Base-by-base conservation (phyloP, 1,140 invertebrate genomes). In the Drosophila bifasciata region DNA sequence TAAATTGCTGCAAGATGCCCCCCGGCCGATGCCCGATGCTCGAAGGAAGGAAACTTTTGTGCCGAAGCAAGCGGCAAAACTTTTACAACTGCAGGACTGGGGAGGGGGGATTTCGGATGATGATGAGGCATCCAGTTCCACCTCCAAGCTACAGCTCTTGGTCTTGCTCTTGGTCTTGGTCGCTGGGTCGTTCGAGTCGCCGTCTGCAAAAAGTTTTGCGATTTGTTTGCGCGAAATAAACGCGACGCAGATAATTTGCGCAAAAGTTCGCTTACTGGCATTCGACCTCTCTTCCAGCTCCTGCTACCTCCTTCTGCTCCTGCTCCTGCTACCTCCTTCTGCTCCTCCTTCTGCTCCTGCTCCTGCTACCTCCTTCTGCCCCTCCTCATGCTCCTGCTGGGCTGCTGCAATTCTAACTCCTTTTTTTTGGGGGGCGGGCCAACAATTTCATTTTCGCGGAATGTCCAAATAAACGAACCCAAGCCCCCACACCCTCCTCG, bases 211-310 rank as follows among this genome's bases (percentile, higher is more conserved):
- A 86, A 86, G 40, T 86, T 86, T 88, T 81, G 61, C 83, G 81
- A 86, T 86, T 84, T 86, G 81, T 86, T 86, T 86, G 83, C 83
- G 83, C 81, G 83, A 81, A 86, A 86, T 86, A 86, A 86, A 86
- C 83, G 81, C 83, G 73, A 78, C 81, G 83, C 81, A 86, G 83
- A 86, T 86, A 86, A 86, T 86, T 86, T 86, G 81, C 74, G 83
- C 81, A 88, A 86, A 88, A 77, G 55, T 80, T 80, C 44, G 43
- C 48, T 63, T 46, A 40, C 66, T 46, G 21, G 43, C 39, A 25
- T 36, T 13, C 51, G 15, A 43, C 58, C 36, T 43, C 58, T 39
- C 13, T 21, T 7, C 25, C 25, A 7, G 25, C 25, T 25, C n/a
- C 55, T 25, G 32, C 8, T 50, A n/a, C 11, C 19, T n/a, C 11